phyloP scores from a whole-genome alignment of 2,797 vertebrate genomes.

The Antennarius maculatus region DNA sequence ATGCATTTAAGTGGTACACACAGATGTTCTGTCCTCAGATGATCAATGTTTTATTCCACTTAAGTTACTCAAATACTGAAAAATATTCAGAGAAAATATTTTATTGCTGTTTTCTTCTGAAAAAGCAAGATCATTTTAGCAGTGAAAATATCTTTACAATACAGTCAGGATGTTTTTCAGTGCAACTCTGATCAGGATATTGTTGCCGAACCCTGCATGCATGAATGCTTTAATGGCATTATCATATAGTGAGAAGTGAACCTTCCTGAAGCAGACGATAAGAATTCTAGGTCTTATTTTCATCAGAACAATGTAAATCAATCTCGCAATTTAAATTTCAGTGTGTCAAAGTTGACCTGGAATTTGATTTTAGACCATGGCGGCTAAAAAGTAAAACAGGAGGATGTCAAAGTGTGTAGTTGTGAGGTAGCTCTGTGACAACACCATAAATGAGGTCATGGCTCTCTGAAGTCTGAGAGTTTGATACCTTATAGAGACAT shows the following conservation, averaged over 20 bases:
- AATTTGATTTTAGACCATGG: neutral
- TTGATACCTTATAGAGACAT: conserved; percentile 2
- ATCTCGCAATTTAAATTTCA: neutral
- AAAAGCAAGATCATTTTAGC: neutral
- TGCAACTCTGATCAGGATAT: neutral
- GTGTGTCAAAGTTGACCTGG: neutral
- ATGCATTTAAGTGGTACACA: conserved; percentile 45
- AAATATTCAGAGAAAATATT: conserved; percentile 45
- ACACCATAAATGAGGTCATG: conserved; percentile 10
- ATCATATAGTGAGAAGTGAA: conserved; percentile 5
- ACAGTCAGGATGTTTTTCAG: conserved; percentile 29
- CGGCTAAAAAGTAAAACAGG: neutral
- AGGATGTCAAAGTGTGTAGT: neutral
- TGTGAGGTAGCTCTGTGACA: neutral
- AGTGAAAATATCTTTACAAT: conserved; percentile 48
- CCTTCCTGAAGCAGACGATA: conserved; percentile 2
- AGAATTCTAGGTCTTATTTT: too few relatives aligned
- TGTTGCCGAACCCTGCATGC: conserved; percentile 23
- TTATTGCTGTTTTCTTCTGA: neutral
- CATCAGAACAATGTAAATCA: conserved; percentile 1
- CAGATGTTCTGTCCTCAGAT: conserved; percentile 50
- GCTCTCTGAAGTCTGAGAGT: conserved; percentile 15
- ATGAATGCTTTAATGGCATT: conserved; percentile 45
- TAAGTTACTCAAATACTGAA: conserved; percentile 53
- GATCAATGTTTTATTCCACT: conserved; percentile 64